phyloP scores from a whole-genome alignment of 2,888 invertebrate species.

The Stenodema calcarata region DNA sequence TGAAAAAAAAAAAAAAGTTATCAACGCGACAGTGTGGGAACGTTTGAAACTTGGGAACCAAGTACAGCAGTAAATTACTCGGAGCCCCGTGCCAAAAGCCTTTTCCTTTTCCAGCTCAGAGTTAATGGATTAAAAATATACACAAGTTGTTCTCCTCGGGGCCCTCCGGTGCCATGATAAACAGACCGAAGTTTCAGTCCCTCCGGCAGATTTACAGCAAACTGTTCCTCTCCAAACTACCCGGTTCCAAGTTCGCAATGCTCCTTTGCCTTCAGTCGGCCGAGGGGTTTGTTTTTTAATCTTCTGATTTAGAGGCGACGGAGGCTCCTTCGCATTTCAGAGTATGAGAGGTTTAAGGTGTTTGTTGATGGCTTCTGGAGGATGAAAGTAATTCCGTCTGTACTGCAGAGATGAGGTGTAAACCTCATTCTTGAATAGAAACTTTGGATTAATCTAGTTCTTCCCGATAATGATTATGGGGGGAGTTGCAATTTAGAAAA shows the following conservation, averaged over 20 bases:
- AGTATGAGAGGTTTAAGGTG: no score
- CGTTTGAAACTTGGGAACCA: conserved; percentile 24
- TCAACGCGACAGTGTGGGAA: conserved; percentile 35
- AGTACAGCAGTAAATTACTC: conserved; percentile 44
- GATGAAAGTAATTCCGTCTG: no score
- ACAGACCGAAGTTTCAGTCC: conserved; percentile 39
- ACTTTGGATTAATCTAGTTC: no score
- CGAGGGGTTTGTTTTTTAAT: no score
- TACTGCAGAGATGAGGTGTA: no score
- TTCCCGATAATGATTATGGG: no score
- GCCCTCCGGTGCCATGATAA: conserved; percentile 28
- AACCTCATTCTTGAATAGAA: no score
- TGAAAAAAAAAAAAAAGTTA: neutral
- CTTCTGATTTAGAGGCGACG: no score
- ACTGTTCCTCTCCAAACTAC: conserved; percentile 37
- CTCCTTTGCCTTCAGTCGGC: neutral
- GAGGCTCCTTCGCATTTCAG: no score
- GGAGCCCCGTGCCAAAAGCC: conserved; percentile 32
- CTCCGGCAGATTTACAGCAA: conserved; percentile 37
- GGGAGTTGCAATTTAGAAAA: no score
- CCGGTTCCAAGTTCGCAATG: neutral
- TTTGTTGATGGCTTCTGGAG: no score
- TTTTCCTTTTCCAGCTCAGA: neutral
- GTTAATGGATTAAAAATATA: conserved; percentile 49
- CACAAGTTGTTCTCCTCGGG: conserved; percentile 31